Evolutionary conservation across 2,113 vertebrate species (phyloP), one percentile per base, ranked within the genome.

Genomic region (Centrocercus urophasianus): DNA sequence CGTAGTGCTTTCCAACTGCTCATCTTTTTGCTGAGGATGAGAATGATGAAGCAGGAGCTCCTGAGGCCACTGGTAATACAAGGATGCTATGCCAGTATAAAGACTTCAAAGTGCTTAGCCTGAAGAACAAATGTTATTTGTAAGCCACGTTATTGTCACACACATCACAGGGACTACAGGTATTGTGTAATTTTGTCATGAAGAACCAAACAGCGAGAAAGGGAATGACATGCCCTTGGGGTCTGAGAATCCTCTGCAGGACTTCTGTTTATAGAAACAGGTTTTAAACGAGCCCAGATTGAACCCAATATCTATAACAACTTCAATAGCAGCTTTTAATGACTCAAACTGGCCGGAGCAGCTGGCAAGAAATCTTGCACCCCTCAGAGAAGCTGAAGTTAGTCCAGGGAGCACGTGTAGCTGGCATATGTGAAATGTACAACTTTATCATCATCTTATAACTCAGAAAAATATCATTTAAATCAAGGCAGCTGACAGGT

Each of bases 281-380:
- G 32, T 82, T 96, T 89, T 93, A 95, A 87, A 88, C 0, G 10
- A 93, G 48, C n/a, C 82, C 71, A 93, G 10, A 83, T 75, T 93
- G 64, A 88, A 73, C 30, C 20, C 10, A 95, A 59, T 9, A 40
- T 54, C 78, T 79, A 34, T 0, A 1, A 47, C 75, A 91, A 86
- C 50, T 86, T 91, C 54, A 66, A 3, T 6, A 91, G 34, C 72
- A 86, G n/a, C 83, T 94, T 80, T 95, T 89, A 94, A 86, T 90
- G 60, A 88, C 72, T 90, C 79, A 59, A 88, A 91, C 54, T 83
- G 75, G 13, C 64, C 89, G 27, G 21, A 94, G 67, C 88, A 93
- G 75, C 90, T 94, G 93, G 88, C 2, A 69, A 88, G 45, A 74
- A 75, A 95, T 77, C 85, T 88, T 83, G 67, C 32, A 57, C 34